These are phyloP conservation scores for Drosophila nigricruria DNA, from an alignment of 2,888 invertebrate genomes.

Conservation along the genomic window DNA sequence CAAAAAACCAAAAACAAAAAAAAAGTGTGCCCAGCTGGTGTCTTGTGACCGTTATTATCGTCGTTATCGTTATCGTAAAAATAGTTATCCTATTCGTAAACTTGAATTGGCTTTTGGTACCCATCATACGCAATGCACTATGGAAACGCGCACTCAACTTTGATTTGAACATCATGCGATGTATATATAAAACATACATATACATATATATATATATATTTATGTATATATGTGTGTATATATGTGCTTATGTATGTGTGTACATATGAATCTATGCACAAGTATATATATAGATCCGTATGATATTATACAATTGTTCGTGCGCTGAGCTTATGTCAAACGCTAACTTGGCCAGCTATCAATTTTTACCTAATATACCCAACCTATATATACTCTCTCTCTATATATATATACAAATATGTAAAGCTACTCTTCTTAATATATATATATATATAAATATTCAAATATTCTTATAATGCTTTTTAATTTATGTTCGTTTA, in stretches of 20 bases:
- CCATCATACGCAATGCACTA: conserved; percentile 45
- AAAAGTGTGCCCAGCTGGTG: conserved; percentile 31
- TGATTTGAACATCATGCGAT: conserved; percentile 34
- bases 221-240: conserved; percentile 1
- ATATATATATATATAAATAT: conserved; percentile 13
- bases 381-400: conserved; percentile 10
- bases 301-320: conserved; percentile 27
- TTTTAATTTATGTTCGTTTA: conserved; percentile 27
- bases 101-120: conserved; percentile 58
- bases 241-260: conserved; percentile 6
- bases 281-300: conserved; percentile 33
- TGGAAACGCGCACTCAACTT: conserved; percentile 46
- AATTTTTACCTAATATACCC: conserved; percentile 23
- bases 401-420: conserved; percentile 16
- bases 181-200: conserved; percentile 1
- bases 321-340: conserved; percentile 39
- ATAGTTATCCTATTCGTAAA: conserved; percentile 53
- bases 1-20: conserved; percentile 7
- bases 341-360: conserved; percentile 29
- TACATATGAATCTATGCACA: conserved; percentile 11
- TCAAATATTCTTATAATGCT: conserved; percentile 35
- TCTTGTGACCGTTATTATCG: conserved; percentile 53
- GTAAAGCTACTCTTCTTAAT: conserved; percentile 26
- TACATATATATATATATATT: not conserved
- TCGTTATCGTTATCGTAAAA: conserved; percentile 46